Base-by-base conservation (phyloP, 2,888 invertebrate species). In the Caradrina kadenii region DNA sequence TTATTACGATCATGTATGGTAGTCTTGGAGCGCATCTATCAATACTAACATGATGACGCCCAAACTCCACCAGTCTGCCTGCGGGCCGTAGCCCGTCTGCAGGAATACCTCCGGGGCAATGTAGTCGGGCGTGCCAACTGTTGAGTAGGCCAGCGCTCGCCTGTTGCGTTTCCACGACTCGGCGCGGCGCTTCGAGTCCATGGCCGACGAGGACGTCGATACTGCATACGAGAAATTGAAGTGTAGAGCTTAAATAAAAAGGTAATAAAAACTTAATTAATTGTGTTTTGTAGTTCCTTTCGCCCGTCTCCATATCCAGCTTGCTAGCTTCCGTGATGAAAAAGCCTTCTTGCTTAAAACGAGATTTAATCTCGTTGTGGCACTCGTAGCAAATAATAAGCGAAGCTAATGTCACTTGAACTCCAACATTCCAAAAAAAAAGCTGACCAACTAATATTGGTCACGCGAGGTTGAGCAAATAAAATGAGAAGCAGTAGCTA, bases 11-110 rank as follows among this genome's bases (percentile, higher is more conserved):
- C 63, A 62, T 53, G 62, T 53, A 63, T 54, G 52, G 52, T 42
- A 53, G 26, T 2, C 31, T 67, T 15, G 31, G 39, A 67, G 2
- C 5, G 45, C 45, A 21, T 48, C 45, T 31, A 64, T 26, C 10
- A 11, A 79, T 83, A 93, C 95, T 93, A 61, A 99, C 99, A 99
- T 99, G 87, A 99, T 99, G 69, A 99, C 99, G 35, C 99, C 99
- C 69, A 99, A 96, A 76, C 99, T 99, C 99, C 99, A 99, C 99
- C 99, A 99, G 95, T 99, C 99, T 88, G 99, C 99, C 70, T 99
- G 98, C 61, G 99, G 98, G 5, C 99, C 99, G 94, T 99, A 99
- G 54, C 99, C 99, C 49, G 99, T 99, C 96, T 99, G 99, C 85
- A 98, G 96, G 95, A 98, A 99, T 86, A 99, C 99, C 96, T 99